Base-by-base conservation (phyloP, 1,140 invertebrate species). In the Eumaeus atala region DNA sequence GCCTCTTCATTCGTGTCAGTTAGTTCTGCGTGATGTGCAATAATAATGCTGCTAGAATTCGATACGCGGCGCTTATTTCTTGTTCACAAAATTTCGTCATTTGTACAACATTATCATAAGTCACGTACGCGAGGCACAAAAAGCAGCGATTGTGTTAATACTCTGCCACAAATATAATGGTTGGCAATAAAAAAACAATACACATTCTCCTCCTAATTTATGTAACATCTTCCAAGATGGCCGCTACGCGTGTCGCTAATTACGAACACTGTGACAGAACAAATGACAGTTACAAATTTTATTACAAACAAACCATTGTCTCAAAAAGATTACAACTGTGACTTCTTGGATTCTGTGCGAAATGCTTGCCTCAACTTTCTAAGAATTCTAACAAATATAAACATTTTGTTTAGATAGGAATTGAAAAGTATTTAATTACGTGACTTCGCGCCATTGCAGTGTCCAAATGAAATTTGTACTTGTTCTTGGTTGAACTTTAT, bases 291-390 rank as follows among this genome's bases (percentile, higher is more conserved):
- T 16, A 44, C 9, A 9, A 17, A 44, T 44, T 44, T 28, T 28
- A 28, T 28, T 28, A 28, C 21, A 28, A 28, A 28, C n/a, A 2
- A 40, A 40, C 11, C 38, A n/a, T 44, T 44, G 12, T 16, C 21
- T 44, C n/a, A n/a, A 9, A 16, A 8, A 17, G 14, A 5, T 14
- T 44, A 16, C 8, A 12, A n/a, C 16, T 44, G 40, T 17, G 4
- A 16, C 1, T 44, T 44, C 17, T 16, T 44, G 40, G 40, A 44
- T 14, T 40, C n/a, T 44, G 40, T 44, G 40, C 9, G 40, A 44
- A 44, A 16, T 18, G 9, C 12, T 0, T 6, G 40, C 2, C n/a
- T n/a, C 11, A 10, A 17, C 40, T 44, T 44, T 44, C 40, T 18
- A 44, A 7, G 8, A 37, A 35, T n/a, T n/a, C 21, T 28, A 28